Evolutionary conservation across 2,888 invertebrate species (phyloP).

Genomic region (Ormyrus rosae): DNA sequence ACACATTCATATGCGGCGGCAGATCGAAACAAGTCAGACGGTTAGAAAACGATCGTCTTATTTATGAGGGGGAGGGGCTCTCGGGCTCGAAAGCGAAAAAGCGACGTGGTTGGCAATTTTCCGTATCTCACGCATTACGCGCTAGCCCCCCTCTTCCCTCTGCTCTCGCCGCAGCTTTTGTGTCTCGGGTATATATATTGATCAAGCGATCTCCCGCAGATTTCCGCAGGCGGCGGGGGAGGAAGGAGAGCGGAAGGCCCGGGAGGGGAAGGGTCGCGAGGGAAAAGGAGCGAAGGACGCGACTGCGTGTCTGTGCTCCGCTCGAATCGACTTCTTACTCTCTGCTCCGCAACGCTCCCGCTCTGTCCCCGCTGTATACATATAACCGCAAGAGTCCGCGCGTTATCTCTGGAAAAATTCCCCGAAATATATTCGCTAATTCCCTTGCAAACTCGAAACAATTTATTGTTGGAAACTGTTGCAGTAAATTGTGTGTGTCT

Average conservation of each 20-base stretch:
- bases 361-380: background rate
- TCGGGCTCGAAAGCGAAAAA: constrained; percentile 18
- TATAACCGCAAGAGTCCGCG: background rate
- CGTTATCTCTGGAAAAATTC: no score
- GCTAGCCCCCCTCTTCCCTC: background rate
- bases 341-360: background rate
- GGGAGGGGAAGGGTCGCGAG: background rate
- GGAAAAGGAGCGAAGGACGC: constrained; percentile 41
- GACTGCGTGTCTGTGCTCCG: constrained; percentile 29
- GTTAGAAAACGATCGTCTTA: constrained; percentile 29
- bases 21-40: background rate
- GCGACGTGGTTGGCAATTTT: constrained; percentile 25
- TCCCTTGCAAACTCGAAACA: no score
- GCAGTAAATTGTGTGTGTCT: no score
- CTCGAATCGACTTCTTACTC: constrained; percentile 29
- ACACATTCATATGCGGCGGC: background rate
- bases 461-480: no score
- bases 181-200: constrained; percentile 24
- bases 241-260: constrained; percentile 1
- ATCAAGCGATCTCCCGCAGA: constrained; percentile 49
- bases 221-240: constrained; percentile 3
- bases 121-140: constrained; percentile 17
- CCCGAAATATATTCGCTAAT: no score
- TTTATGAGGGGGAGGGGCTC: constrained; percentile 8
- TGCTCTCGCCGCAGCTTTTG: constrained; percentile 10